A percentile compares a stretch with the other conserved stretches of the same genome.
These are phyloP conservation scores for Protonemura montana DNA, from an alignment of 2,888 invertebrate genomes.

Conservation along the genomic window DNA sequence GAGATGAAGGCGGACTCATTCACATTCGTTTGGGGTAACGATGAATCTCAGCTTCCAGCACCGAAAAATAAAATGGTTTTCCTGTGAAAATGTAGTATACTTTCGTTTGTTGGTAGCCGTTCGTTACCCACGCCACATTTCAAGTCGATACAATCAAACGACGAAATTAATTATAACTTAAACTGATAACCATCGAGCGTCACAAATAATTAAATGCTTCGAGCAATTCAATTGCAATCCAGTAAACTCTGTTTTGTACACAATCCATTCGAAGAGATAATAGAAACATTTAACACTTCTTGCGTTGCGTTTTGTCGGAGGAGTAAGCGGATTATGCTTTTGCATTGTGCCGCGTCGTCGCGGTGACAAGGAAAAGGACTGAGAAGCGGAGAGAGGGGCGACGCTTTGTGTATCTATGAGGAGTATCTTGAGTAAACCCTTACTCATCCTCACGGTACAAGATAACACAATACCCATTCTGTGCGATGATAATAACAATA, in stretches of 20 bases:
- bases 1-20: not conserved
- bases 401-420: not conserved
- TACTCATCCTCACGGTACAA: not conserved
- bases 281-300: constrained; percentile 34
- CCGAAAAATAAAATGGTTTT: not conserved
- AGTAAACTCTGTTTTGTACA: not conserved
- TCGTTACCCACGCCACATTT: too few relatives aligned
- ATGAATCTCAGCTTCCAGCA: not conserved
- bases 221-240: not conserved
- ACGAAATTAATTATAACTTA: not conserved
- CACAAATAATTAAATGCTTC: not conserved
- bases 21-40: not conserved
- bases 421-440: constrained; percentile 7
- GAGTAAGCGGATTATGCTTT: constrained; percentile 29
- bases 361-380: not conserved
- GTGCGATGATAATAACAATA: not conserved
- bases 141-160: not conserved
- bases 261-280: not conserved
- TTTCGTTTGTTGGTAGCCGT: too few relatives aligned
- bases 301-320: not conserved
- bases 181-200: not conserved
- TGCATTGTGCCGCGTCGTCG: not conserved
- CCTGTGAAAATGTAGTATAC: too few relatives aligned
- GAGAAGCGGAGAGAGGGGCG: not conserved
- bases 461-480: constrained; percentile 12